A percentile compares a stretch with the other conserved stretches of the same genome.
Conservation (phyloP, 2,113 vertebrate genomes). For the Mustela lutreola region DNA sequence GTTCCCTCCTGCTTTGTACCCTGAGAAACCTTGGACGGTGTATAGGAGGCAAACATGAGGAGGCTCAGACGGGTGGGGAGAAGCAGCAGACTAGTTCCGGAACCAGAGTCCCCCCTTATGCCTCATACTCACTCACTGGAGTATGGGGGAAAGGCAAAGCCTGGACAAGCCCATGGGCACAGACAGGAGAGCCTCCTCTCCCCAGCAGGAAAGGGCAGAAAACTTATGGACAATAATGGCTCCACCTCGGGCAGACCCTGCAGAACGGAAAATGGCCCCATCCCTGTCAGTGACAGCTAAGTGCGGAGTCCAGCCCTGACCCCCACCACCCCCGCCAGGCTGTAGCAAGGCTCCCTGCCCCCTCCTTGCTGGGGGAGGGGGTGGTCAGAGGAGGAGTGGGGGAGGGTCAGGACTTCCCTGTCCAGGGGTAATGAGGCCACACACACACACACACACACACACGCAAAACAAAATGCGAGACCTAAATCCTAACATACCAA, state of each 20-base stretch:
- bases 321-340: not conserved
- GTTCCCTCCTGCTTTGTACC: fast-evolving
- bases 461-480: not conserved
- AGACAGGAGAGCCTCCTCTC: not conserved
- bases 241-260: not conserved
- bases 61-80: not conserved
- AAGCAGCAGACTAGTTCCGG: not conserved
- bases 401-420: not conserved
- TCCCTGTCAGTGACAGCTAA: not conserved
- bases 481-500: not conserved
- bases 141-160: not conserved
- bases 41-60: not conserved
- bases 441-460: too few relatives aligned
- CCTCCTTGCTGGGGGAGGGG: not conserved
- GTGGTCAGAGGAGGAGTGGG: not conserved
- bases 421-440: not conserved
- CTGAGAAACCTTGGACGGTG: not conserved
- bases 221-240: not conserved
- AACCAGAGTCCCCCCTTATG: not conserved
- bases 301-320: not conserved
- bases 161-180: not conserved
- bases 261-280: not conserved
- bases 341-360: not conserved
- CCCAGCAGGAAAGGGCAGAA: not conserved
- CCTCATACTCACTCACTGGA: not conserved